A percentile compares a stretch with the other conserved stretches of the same genome.
These are phyloP conservation scores for Chrysomallon squamiferum DNA, from an alignment of 1,140 invertebrate genomes.

Conservation along the genomic window DNA sequence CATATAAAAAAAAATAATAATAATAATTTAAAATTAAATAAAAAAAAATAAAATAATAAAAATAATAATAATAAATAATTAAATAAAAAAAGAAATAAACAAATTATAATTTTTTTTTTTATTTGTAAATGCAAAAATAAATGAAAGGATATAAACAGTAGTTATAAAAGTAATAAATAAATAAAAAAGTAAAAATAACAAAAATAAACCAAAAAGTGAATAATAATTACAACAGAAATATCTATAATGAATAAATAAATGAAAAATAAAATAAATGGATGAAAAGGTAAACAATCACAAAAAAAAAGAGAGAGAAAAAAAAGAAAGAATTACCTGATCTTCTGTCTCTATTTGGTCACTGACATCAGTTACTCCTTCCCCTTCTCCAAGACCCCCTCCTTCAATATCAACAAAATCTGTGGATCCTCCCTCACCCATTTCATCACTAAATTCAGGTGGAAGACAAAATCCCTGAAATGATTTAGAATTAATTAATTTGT, in stretches of 20 bases:
- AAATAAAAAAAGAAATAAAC: too few relatives aligned
- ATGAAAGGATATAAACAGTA: too few relatives aligned
- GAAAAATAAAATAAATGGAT: too few relatives aligned
- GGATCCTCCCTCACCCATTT: slow-evolving; percentile 58
- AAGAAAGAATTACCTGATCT: slow-evolving; percentile 71
- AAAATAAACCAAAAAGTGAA: too few relatives aligned
- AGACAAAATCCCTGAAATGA: slow-evolving; percentile 83
- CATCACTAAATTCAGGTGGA: slow-evolving; percentile 76
- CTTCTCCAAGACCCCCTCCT: slow-evolving; percentile 84
- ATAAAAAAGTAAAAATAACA: too few relatives aligned
- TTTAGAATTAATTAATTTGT: background rate
- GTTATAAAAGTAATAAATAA: too few relatives aligned
- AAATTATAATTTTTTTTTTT: background rate
- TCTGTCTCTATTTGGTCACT: slow-evolving; percentile 91
- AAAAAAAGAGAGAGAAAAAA: slow-evolving; percentile 1
- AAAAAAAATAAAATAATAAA: background rate
- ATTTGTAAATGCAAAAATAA: too few relatives aligned
- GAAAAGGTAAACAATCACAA: background rate
- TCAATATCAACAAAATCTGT: slow-evolving; percentile 69
- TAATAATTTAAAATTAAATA: background rate
- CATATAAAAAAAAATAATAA: background rate
- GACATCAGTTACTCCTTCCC: slow-evolving; percentile 90
- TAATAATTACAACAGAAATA: too few relatives aligned
- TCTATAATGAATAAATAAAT: too few relatives aligned
- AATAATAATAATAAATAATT: background rate